These are phyloP conservation scores for Hemibagrus guttatus DNA, from an alignment of 2,797 vertebrate genomes.

Conservation along the genomic window DNA sequence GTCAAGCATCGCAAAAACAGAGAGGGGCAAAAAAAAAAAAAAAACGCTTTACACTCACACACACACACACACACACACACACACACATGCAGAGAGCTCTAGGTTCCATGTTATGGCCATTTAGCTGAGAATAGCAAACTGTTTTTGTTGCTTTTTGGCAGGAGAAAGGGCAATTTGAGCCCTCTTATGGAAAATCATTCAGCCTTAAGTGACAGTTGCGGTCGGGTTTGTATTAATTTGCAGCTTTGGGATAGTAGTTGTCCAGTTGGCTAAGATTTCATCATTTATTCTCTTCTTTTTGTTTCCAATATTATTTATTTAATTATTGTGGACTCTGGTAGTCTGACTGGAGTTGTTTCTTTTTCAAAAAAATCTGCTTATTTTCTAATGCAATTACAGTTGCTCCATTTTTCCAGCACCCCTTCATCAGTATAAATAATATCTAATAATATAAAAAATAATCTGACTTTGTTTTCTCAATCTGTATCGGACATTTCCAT, in stretches of 20 bases:
- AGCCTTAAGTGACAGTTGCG: slow-evolving; percentile 7
- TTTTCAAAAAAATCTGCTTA: not conserved
- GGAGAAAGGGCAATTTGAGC: not conserved
- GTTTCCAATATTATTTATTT: slow-evolving; percentile 10
- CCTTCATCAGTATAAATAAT: not conserved
- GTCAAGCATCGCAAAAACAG: not conserved
- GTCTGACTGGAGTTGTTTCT: slow-evolving; percentile 6
- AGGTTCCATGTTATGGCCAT: slow-evolving; percentile 6
- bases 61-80: too few relatives aligned
- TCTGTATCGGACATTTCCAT: not conserved
- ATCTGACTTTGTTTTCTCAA: not conserved
- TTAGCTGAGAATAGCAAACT: slow-evolving; percentile 7
- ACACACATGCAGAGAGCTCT: not conserved
- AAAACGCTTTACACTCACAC: too few relatives aligned
- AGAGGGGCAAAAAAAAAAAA: not conserved
- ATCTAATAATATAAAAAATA: not conserved
- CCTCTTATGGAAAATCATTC: slow-evolving; percentile 17
- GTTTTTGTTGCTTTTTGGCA: slow-evolving; percentile 10
- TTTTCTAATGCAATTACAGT: slow-evolving; percentile 47
- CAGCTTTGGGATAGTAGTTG: slow-evolving; percentile 24
- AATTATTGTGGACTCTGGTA: not conserved
- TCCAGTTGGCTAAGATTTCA: slow-evolving; percentile 37
- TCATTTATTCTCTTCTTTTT: slow-evolving; percentile 38
- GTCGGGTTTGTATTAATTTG: slow-evolving; percentile 30
- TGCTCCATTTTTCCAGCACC: not conserved